Evolutionary conservation across 2,888 invertebrate species (phyloP).

Genomic region (Halocaridina rubra): DNA sequence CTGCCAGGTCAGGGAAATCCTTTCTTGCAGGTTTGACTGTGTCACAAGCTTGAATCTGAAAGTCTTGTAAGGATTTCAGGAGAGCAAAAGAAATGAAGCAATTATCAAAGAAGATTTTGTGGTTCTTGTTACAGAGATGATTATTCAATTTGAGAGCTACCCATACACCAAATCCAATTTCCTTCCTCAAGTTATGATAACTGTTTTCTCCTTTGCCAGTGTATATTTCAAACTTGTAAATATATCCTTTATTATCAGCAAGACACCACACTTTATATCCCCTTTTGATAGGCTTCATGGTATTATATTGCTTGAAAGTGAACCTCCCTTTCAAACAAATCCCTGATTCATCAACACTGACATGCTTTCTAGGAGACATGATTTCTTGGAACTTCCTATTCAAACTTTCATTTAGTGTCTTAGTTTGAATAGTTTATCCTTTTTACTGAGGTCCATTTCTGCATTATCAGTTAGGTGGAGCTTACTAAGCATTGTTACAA

Average conservation of each 20-base stretch:
- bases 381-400: constrained; percentile 21
- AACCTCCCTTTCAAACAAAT: constrained; percentile 65
- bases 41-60: constrained; percentile 63
- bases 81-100: constrained; percentile 65
- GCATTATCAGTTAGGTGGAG: constrained; percentile 50
- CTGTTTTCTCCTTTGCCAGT: constrained; percentile 65
- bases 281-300: constrained; percentile 65
- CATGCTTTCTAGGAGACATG: constrained; percentile 4
- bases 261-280: constrained; percentile 66
- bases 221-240: constrained; percentile 66
- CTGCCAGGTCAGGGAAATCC: constrained; percentile 62
- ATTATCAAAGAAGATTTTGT: constrained; percentile 66
- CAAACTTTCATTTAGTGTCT: constrained; percentile 22
- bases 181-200: constrained; percentile 64
- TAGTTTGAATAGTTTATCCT: constrained; percentile 39
- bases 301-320: constrained; percentile 65
- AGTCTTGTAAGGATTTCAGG: constrained; percentile 61
- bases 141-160: constrained; percentile 63
- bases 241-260: constrained; percentile 64
- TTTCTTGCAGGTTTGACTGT: constrained; percentile 64
- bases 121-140: constrained; percentile 64
- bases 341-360: constrained; percentile 64
- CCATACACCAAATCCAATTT: constrained; percentile 64
- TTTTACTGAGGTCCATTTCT: constrained; percentile 30
- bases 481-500: constrained; percentile 22